Evolutionary conservation across 2,888 invertebrate species (phyloP), one percentile per base, ranked within the genome.

Genomic region (Coenonympha glycerion): DNA sequence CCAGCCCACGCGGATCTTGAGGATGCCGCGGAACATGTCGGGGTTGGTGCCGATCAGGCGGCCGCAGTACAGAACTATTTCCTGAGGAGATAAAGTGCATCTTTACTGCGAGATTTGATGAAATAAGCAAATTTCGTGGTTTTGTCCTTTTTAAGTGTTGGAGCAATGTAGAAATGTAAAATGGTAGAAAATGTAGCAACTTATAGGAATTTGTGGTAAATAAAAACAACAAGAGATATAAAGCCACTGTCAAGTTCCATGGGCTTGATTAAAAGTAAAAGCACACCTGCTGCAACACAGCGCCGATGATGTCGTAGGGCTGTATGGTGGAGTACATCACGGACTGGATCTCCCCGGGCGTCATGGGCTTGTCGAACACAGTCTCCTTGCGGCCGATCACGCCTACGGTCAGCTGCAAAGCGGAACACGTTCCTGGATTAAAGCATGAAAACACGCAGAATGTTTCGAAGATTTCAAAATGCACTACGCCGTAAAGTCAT

Each of bases 361-460:
- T 97, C 92, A 98, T 93, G 0, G 99, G 99, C 69, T 98, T 97
- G 79, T 97, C 97, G 68, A 99, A 95, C n/a, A 96, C 94, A 0
- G 96, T 95, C 83, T 99, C 99, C 64, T 96, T 94, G 61, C 95
- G 94, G 0, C 97, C 97, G 68, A 96, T 94, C 47, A 98, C 96
- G 21, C 98, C 98, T 1, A 98, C 95, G 0, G 98, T 97, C 53
- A 97, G 85, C 93, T 90, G 80, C 53, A 73, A 54, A 24, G 46
- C n/a, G n/a, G n/a, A 36, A 18, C 15, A 37, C n/a, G 3, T 24
- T 24, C 6, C 9, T 5, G 15, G n/a, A n/a, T n/a, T n/a, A n/a
- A n/a, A n/a, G n/a, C n/a, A n/a, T n/a, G n/a, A n/a, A n/a, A n/a
- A n/a, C n/a, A n/a, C n/a, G n/a, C n/a, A n/a, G n/a, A n/a, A n/a